Base-by-base conservation (phyloP, 2,888 invertebrate species). In the Pyrochroa serraticornis region DNA sequence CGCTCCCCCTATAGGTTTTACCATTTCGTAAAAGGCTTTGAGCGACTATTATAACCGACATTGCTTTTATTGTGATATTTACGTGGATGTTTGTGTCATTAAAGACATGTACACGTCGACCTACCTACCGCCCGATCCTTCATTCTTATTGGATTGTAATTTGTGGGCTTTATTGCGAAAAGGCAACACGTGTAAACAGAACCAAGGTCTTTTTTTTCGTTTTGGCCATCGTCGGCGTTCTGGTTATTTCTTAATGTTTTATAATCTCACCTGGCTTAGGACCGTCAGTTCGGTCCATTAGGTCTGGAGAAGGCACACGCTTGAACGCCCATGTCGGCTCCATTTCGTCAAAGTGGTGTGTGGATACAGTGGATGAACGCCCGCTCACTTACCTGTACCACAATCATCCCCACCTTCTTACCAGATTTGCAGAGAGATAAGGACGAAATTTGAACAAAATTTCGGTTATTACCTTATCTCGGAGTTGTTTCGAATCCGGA, bases 271-370 rank as follows among this genome's bases (percentile, higher is more conserved):
- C 66, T 64, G 67, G 69, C 63, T 66, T 59, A 66, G 64, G 32
- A 12, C 61, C 54, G 66, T 63, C 56, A 64, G 70, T 64, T 70
- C 73, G 75, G 74, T 75, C 76, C 77, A 77, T 77, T 77, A 77
- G 74, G 58, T 68, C 62, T 64, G 65, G 64, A 63, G 68, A 64
- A 73, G 74, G 69, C 72, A 69, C 72, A 76, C 75, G 77, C 77
- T 72, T 70, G 75, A 75, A 77, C 77, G 77, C 77, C 72, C 76
- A 65, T 72, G 77, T 77, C 77, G 75, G 76, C 67, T 64, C 66
- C 67, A 63, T 70, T 71, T 64, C 70, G 66, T 73, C 72, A 75
- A 70, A 74, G 70, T 49, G 12, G 14, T 56, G 39, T 41, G 38
- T 43, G 34, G 9, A 55, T 41, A 10, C 39, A 49, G 38, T 49